Base-by-base conservation (phyloP, 2,888 invertebrate species). In the Hypselothyrea guttata region DNA sequence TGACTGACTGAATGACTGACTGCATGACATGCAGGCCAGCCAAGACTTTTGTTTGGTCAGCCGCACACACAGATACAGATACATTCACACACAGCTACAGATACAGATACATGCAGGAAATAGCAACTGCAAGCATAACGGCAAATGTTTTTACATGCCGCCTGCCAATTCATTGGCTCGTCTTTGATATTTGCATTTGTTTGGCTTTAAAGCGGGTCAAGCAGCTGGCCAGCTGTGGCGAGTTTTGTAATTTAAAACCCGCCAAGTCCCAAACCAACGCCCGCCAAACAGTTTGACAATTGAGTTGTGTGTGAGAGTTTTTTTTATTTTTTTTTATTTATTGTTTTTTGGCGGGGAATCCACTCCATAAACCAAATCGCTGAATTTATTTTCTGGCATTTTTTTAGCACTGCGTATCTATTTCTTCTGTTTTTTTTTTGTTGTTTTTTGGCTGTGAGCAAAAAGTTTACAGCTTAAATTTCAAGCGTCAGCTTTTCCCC, bases 1-100 rank as follows among this genome's bases (percentile, higher is more conserved):
- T 68, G 54, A 60, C 44, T 60, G 66, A 59, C 40, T 48, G 61
- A 42, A 47, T 64, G 75, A 60, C 62, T 37, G 84, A 57, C 71
- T 61, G 76, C 41, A 12, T 47, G 71, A 63, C 52, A 58, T 54
- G 54, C 35, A 18, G 55, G 30, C n/a, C 47, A 18, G 61, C 37
- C 61, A 62, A 72, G 70, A 72, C 54, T 74, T 79, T 76, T 84
- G 78, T 84, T 78, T 81, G 77, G 75, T 61, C 84, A 79, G 76
- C 57, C 74, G 57, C 59, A 79, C 53, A 62, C 58, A 60, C 55
- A 58, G 37, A 47, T 30, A 40, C 35, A 52, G 35, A 15, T 35
- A 46, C 12, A 44, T 34, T 28, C 35, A 42, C 37, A 46, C 46
- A 12, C 44, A 27, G n/a, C n/a, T 13, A 28, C 33, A 35, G n/a